Percentiles rank a stretch among this genome's conserved stretches.
These are phyloP conservation scores for Varanus komodoensis DNA, from an alignment of 2,113 vertebrate species.

Conservation along the genomic window DNA sequence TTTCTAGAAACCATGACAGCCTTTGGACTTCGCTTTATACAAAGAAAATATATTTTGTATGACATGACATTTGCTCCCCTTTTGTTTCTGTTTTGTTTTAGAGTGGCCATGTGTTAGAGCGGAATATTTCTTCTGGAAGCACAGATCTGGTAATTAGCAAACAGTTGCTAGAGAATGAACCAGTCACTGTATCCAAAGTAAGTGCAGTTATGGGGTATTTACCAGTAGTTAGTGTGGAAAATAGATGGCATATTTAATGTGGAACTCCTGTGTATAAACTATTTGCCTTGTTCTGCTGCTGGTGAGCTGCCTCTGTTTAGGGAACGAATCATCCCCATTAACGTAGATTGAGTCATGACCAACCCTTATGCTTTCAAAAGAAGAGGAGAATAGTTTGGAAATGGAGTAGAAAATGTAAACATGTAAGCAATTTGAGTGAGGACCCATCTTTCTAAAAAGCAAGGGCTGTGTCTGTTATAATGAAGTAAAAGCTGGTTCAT, in stretches of 20 bases:
- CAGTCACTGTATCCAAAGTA: conserved; percentile 77
- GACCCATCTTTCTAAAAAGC: conserved; percentile 5
- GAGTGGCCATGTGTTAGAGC: conserved; percentile 78
- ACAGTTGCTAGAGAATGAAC: conserved; percentile 77
- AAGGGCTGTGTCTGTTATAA: not conserved
- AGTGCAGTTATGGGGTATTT: conserved; percentile 32
- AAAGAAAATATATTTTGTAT: not conserved
- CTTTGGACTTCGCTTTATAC: not conserved
- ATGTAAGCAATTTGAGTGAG: not conserved
- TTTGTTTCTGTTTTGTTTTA: conserved; percentile 53
- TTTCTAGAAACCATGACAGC: not conserved
- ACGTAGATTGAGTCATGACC: not conserved
- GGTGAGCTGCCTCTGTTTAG: not conserved
- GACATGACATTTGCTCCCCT: not conserved
- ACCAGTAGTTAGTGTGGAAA: not conserved
- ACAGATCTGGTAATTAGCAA: conserved; percentile 77
- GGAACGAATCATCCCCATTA: not conserved
- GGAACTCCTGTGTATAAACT: not conserved
- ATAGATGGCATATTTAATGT: not conserved
- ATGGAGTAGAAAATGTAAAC: not conserved
- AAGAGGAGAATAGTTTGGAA: not conserved
- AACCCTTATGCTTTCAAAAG: not conserved
- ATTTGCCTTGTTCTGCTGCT: not conserved
- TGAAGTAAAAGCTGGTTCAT: not conserved
- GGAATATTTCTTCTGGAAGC: conserved; percentile 77